Base-by-base conservation (phyloP, 2,113 vertebrate genomes). In the Asarcornis scutulata region DNA sequence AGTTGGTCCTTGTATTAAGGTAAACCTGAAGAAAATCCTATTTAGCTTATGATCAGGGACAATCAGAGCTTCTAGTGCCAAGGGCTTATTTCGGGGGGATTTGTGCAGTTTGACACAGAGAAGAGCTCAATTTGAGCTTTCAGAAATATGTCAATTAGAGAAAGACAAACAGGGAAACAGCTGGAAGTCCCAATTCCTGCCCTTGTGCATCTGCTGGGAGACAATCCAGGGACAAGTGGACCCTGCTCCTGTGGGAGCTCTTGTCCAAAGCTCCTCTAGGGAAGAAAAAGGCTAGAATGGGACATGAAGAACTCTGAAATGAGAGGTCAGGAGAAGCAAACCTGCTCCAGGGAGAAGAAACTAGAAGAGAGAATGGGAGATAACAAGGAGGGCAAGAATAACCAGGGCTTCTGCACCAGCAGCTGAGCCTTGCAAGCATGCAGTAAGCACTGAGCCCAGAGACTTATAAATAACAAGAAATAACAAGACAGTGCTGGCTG, bases 21-120 rank as follows among this genome's bases (percentile, higher is more conserved):
- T 52, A 88, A 95, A 93, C 23, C 82, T 64, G 59, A 62, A 62
- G 34, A 66, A 90, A 92, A 92, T 67, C 72, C 92, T 80, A 53
- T 69, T 86, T 88, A 83, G 55, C n/a, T 85, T 34, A 21, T 36
- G 83, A 20, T 31, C 4, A 0, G 72, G 64, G n/a, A 50, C 44
- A 66, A 69, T 40, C 59, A 66, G 79, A 90, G 79, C 85, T 89
- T 40, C 74, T 40, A 8, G 62, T 56, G 71, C 66, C 58, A 55
- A 59, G 46, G 20, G 50, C 55, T 79, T 83, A 64, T 77, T 93
- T 34, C 88, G 69, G 83, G 36, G 40, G 44, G 63, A 85, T 93
- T 59, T 62, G 58, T 73, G 60, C 55, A 60, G 55, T 83, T 83
- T 64, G 67, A 75, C 87, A 85, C n/a, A 77, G 60, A n/a, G 1